Evolutionary conservation across 92 coral and sea anemone species (phyloP), one percentile per base, ranked within the genome.

Genomic region (Zoanthus solanderi): DNA sequence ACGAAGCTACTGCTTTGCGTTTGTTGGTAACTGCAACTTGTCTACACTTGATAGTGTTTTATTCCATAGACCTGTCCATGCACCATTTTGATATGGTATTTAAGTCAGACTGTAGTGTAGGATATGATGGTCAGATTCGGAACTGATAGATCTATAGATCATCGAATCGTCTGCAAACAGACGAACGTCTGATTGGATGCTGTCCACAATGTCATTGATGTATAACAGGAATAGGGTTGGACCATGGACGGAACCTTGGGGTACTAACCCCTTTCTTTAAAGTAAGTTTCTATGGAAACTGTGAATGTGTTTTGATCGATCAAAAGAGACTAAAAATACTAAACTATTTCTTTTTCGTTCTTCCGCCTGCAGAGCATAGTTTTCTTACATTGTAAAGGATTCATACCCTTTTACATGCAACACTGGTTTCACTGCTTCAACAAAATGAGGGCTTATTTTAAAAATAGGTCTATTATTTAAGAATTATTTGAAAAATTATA

Each of bases 91-190:
- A 37, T 73, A 37, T 73, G 54, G 78, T 42, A 73, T 73, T 73
- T 73, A 73, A 17, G 8, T 73, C 78, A 44, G 53, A 37, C 78
- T 73, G 78, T 73, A 72, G 53, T 23, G 23, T 23, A 23, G 23
- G 77, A 37, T 37, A 53, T 72, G 53, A 72, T 72, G 77, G 77
- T 72, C 23, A 72, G 50, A 72, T 72, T 72, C 77, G 23, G 77
- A 72, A 72, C 13, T 72, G 7, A 73, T 73, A 73, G 78, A 73
- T 73, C 78, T 14, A 73, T 73, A 73, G 78, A 73, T 73, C 30
- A 73, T 73, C 56, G 77, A 72, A 72, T 73, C 54, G 78, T 72
- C 78, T 16, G 78, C 78, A 73, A 73, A 73, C 56, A 73, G 78
- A 15, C 78, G 78, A 73, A 73, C 78, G 37, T 73, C 78, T 73